Evolutionary conservation across 2,797 vertebrate genomes (phyloP).

Genomic region (Alosa sapidissima): DNA sequence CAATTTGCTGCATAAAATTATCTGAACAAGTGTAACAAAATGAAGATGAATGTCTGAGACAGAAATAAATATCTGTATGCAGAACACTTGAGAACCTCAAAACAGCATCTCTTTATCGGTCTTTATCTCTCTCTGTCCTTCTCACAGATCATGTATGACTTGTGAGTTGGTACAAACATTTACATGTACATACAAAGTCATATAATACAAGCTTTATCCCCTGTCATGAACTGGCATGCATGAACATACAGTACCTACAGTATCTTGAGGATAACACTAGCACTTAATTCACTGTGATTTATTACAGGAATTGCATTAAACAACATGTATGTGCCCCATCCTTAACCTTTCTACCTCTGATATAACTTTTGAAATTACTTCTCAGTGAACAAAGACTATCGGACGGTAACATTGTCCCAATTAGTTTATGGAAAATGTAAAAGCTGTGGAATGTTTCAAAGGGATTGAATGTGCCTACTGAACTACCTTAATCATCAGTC

Average conservation of each 20-base stretch:
- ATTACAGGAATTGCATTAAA: background rate
- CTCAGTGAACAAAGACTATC: background rate
- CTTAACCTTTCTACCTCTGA: background rate
- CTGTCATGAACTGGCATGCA: background rate
- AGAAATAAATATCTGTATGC: background rate
- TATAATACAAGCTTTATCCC: background rate
- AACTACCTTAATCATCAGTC: background rate
- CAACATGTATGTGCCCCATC: background rate
- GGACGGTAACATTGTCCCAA: background rate
- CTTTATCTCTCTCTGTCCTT: background rate
- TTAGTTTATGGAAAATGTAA: background rate
- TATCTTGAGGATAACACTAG: background rate
- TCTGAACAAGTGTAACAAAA: background rate
- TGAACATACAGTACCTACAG: background rate
- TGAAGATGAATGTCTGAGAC: background rate
- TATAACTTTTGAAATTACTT: background rate
- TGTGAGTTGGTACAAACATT: conserved; percentile 25
- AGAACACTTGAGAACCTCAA: background rate
- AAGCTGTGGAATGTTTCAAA: background rate
- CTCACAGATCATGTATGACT: conserved; percentile 48
- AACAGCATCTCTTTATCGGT: background rate
- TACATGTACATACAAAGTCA: background rate
- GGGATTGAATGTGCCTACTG: conserved; percentile 4
- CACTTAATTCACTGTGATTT: background rate
- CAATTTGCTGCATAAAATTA: background rate